These are phyloP conservation scores for Eupelmus urozonus DNA, from an alignment of 2,888 invertebrate genomes.

Conservation along the genomic window DNA sequence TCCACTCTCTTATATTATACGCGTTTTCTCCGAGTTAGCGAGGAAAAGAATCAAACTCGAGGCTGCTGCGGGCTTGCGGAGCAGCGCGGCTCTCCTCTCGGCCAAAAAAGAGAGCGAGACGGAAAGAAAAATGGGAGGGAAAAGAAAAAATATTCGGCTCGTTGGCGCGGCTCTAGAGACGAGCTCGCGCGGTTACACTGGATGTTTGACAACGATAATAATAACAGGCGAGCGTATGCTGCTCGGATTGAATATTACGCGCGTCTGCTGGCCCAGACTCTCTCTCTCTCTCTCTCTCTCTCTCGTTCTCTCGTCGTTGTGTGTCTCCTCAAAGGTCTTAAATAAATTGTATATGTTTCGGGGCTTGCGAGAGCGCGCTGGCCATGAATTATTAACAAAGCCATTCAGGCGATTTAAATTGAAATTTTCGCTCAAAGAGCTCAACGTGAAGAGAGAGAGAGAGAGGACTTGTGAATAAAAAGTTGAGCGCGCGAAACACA, in stretches of 20 bases:
- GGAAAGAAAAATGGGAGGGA: slow-evolving; percentile 32
- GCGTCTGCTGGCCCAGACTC: background rate
- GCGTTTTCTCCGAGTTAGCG: slow-evolving; percentile 12
- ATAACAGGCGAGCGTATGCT: background rate
- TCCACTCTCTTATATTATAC: slow-evolving; percentile 43
- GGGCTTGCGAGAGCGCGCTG: slow-evolving; percentile 2
- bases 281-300: background rate
- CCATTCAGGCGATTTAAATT: slow-evolving; percentile 60
- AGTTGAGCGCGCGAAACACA: slow-evolving; percentile 33
- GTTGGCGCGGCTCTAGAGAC: background rate
- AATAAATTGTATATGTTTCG: slow-evolving; percentile 58
- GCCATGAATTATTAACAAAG: slow-evolving; percentile 61
- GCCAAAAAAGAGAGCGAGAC: background rate
- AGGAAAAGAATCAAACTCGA: slow-evolving; percentile 5
- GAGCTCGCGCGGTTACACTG: slow-evolving; percentile 20
- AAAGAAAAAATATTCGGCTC: slow-evolving; percentile 37
- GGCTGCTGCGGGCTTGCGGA: too few relatives aligned
- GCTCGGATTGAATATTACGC: slow-evolving; percentile 45
- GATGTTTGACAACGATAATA: slow-evolving; percentile 49
- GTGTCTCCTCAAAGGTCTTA: slow-evolving; percentile 57
- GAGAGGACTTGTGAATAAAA: slow-evolving; percentile 39
- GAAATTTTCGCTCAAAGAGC: slow-evolving; percentile 57
- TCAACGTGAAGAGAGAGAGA: background rate
- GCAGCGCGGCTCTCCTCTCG: too few relatives aligned
- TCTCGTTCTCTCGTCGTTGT: background rate